phyloP scores from a whole-genome alignment of 2,797 vertebrate genomes.

The Crocidura indochinensis region DNA sequence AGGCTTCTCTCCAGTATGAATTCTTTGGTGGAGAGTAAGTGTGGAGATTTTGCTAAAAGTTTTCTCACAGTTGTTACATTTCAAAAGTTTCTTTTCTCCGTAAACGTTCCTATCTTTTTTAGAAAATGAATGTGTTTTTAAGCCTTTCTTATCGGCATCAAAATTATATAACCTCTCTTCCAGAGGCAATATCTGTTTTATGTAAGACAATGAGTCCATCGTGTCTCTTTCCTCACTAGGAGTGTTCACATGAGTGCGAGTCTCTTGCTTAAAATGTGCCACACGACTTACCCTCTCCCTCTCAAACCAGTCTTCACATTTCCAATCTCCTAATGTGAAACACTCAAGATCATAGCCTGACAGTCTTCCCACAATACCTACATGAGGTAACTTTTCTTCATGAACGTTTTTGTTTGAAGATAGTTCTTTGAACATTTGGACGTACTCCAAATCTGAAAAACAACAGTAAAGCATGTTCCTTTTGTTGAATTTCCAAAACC shows the following conservation, averaged over 20 bases:
- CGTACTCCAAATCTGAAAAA: constrained; percentile 72
- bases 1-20: constrained; percentile 82
- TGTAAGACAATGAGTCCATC: constrained; percentile 40
- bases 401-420: constrained; percentile 9
- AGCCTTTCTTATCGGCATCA: constrained; percentile 40
- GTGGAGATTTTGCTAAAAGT: constrained; percentile 75
- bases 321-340: constrained; percentile 12
- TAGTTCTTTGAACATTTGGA: constrained; percentile 43
- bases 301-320: constrained; percentile 17
- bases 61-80: constrained; percentile 79
- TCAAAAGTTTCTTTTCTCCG: constrained; percentile 72
- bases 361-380: constrained; percentile 4
- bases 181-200: constrained; percentile 59
- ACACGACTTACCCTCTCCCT: constrained; percentile 35
- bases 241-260: not conserved
- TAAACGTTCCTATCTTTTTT: constrained; percentile 52
- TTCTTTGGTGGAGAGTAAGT: constrained; percentile 80
- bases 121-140: constrained; percentile 39
- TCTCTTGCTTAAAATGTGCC: constrained; percentile 49
- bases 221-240: not conserved
- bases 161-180: constrained; percentile 46
- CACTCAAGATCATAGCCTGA: constrained; percentile 4
- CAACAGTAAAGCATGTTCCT: constrained; percentile 38
- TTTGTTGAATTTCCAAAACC: constrained; percentile 45
- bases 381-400: constrained; percentile 61